Percentiles rank a stretch among this genome's conserved stretches.
These are phyloP conservation scores for Frankliniella intonsa DNA, from an alignment of 2,888 invertebrate species.

Conservation along the genomic window DNA sequence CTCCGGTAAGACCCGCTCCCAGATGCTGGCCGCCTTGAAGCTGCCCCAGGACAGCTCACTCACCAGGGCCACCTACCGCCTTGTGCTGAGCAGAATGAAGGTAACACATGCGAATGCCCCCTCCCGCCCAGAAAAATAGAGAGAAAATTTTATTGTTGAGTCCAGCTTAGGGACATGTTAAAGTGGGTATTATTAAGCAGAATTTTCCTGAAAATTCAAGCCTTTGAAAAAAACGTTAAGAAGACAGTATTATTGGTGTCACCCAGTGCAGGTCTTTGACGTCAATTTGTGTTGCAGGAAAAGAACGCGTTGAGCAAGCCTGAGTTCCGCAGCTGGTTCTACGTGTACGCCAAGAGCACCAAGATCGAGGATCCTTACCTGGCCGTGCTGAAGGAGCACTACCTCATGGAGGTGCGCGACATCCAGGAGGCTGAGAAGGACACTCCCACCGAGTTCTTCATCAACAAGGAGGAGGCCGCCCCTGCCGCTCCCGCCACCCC, in stretches of 20 bases:
- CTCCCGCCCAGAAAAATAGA: neutral
- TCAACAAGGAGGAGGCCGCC: constrained; percentile 39
- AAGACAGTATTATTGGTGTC: no score
- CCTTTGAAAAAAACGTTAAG: neutral
- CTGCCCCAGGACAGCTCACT: constrained; percentile 52
- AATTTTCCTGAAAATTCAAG: neutral
- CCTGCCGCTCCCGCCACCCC: constrained; percentile 39
- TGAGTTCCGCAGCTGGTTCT: constrained; percentile 62
- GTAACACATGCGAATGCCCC: constrained; percentile 40
- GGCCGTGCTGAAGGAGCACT: constrained; percentile 55
- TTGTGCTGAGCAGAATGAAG: constrained; percentile 52
- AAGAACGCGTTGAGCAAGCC: constrained; percentile 49
- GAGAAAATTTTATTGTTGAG: neutral
- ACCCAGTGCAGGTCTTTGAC: no score
- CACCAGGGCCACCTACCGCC: constrained; percentile 50
- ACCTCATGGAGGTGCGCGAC: constrained; percentile 54
- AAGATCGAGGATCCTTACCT: constrained; percentile 58
- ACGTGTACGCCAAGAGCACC: constrained; percentile 59
- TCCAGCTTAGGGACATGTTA: neutral
- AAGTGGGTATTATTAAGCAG: neutral
- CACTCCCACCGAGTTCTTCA: constrained; percentile 31
- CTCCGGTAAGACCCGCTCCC: constrained; percentile 55
- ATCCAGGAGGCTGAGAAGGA: constrained; percentile 37
- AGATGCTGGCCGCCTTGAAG: constrained; percentile 54
- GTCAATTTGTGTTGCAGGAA: constrained; percentile 36